These are phyloP conservation scores for Ptiloglossa arizonensis DNA, from an alignment of 1,140 invertebrate species.

Conservation along the genomic window DNA sequence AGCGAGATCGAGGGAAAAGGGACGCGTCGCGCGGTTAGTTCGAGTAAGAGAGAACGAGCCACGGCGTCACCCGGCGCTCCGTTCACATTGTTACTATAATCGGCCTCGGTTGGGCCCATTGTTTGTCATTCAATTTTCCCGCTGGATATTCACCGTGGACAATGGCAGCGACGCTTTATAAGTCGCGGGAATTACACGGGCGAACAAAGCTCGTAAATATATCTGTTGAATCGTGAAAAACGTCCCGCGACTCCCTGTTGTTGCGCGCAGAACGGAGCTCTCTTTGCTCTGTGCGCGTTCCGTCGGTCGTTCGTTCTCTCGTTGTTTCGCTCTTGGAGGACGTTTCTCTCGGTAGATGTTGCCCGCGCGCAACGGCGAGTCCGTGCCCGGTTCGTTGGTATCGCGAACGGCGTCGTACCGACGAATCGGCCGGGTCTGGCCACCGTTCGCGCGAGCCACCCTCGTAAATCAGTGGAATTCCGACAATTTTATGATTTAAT, in stretches of 20 bases:
- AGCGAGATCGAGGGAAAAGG: constrained; percentile 8
- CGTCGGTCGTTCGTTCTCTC: no score
- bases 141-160: constrained; percentile 64
- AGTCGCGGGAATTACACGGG: constrained; percentile 62
- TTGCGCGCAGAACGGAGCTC: constrained; percentile 5
- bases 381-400: no score
- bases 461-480: constrained; percentile 73
- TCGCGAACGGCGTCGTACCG: no score
- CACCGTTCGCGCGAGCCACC: neutral
- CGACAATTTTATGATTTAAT: constrained; percentile 75
- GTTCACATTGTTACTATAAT: constrained; percentile 69
- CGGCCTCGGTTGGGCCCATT: constrained; percentile 62
- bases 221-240: constrained; percentile 69
- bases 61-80: constrained; percentile 44
- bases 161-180: constrained; percentile 59
- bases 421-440: constrained; percentile 7
- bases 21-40: neutral
- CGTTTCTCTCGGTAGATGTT: neutral
- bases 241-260: constrained; percentile 14
- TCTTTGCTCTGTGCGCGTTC: neutral
- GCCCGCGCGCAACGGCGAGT: no score
- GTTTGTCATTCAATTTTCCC: constrained; percentile 72
- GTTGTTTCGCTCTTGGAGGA: no score
- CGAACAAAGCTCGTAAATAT: constrained; percentile 71
- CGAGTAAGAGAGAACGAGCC: constrained; percentile 17